A percentile compares a stretch with the other conserved stretches of the same genome.
phyloP scores from a whole-genome alignment of 1,140 invertebrate genomes.

The Lanistes nyassanus region DNA sequence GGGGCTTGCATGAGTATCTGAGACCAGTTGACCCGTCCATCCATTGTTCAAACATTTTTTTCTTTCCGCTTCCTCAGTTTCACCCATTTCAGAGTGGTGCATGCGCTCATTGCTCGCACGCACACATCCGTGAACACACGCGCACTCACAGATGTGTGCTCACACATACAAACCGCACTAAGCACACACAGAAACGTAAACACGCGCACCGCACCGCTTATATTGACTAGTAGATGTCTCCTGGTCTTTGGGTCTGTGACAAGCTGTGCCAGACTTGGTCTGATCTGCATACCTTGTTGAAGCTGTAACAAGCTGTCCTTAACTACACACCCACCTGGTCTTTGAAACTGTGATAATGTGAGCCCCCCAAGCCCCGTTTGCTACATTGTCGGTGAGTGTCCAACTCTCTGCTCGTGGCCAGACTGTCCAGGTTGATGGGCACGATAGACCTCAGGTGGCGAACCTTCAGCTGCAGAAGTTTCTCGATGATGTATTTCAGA shows the following conservation, averaged over 20 bases:
- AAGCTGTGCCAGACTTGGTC: background rate
- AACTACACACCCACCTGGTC: constrained; percentile 8
- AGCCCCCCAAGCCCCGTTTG: background rate
- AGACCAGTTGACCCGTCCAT: too few species aligned
- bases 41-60: too few species aligned
- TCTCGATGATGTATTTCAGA: constrained; percentile 8
- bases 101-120: background rate
- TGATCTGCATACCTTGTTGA: background rate
- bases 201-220: background rate
- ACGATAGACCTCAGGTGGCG: constrained; percentile 12
- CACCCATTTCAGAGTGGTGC: background rate
- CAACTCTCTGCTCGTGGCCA: background rate
- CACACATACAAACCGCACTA: background rate
- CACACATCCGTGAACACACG: background rate
- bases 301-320: background rate
- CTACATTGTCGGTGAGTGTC: background rate
- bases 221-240: background rate
- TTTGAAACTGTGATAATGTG: background rate
- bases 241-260: too few species aligned
- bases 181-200: constrained; percentile 8
- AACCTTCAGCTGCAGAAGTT: constrained; percentile 2
- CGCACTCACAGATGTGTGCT: background rate
- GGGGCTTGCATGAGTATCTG: too few species aligned
- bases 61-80: too few species aligned
- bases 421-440: background rate